phyloP scores from a whole-genome alignment of 2,888 invertebrate genomes.

The Reticulitermes lucifugus region DNA sequence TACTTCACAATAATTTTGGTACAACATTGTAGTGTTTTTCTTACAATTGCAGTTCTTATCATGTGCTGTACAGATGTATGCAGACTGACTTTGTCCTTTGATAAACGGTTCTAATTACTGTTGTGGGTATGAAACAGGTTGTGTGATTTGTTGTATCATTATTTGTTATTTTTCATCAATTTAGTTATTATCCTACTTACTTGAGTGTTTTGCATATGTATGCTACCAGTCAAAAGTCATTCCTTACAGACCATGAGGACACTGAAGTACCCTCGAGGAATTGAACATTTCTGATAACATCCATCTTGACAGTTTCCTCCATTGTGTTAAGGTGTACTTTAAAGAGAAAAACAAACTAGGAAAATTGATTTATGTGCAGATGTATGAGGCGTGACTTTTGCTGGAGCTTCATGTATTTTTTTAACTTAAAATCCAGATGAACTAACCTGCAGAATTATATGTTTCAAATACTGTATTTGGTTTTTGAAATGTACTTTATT shows the following conservation, averaged over 20 bases:
- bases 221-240: slow-evolving; percentile 4
- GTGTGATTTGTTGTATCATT: background rate
- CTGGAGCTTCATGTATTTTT: background rate
- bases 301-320: background rate
- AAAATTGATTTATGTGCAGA: background rate
- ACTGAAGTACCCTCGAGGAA: background rate
- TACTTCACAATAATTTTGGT: background rate
- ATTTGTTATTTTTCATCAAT: background rate
- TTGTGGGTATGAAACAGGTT: slow-evolving; percentile 19
- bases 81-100: slow-evolving; percentile 11
- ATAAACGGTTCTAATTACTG: slow-evolving; percentile 18
- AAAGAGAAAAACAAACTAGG: background rate
- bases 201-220: background rate
- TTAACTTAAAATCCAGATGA: background rate
- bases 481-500: background rate
- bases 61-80: slow-evolving; percentile 19
- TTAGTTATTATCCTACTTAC: background rate
- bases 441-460: background rate
- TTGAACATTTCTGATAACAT: background rate
- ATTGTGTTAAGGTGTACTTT: background rate
- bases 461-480: background rate
- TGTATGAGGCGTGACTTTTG: slow-evolving; percentile 7
- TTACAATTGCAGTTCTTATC: slow-evolving; percentile 15
- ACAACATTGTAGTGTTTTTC: slow-evolving; percentile 22
- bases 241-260: background rate